Conservation (phyloP, 2,113 vertebrate species). For the Atractosteus spatula region DNA sequence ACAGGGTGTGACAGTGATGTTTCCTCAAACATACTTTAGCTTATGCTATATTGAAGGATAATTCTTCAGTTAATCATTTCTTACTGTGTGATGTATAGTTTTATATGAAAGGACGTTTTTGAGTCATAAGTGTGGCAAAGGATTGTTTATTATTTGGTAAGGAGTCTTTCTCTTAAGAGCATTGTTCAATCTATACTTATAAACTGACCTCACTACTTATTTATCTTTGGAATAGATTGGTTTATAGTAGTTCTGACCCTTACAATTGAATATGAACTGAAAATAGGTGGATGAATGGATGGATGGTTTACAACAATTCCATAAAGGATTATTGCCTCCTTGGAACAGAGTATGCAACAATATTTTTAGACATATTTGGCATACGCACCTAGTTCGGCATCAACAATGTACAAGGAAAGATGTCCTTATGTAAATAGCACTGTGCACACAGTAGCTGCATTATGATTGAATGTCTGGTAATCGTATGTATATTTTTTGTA, state of each 20-base stretch:
- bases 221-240: slow-evolving; percentile 3
- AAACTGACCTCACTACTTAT: neutral
- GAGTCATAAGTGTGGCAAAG: no score
- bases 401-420: neutral
- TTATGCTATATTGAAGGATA: no score
- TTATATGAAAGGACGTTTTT: neutral
- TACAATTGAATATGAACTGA: neutral
- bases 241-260: neutral
- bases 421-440: neutral
- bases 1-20: no score
- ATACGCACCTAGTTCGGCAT: neutral
- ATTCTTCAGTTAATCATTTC: neutral
- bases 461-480: neutral
- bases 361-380: slow-evolving; percentile 17
- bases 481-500: neutral
- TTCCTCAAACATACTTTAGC: no score
- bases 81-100: neutral
- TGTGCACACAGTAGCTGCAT: neutral
- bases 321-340: neutral
- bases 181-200: slow-evolving; percentile 10
- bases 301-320: neutral
- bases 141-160: neutral
- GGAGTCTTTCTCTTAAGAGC: neutral
- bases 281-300: neutral
- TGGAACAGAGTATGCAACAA: neutral